Base-by-base conservation (phyloP, 2,797 vertebrate genomes). In the Enteromius thamalakanensis region DNA sequence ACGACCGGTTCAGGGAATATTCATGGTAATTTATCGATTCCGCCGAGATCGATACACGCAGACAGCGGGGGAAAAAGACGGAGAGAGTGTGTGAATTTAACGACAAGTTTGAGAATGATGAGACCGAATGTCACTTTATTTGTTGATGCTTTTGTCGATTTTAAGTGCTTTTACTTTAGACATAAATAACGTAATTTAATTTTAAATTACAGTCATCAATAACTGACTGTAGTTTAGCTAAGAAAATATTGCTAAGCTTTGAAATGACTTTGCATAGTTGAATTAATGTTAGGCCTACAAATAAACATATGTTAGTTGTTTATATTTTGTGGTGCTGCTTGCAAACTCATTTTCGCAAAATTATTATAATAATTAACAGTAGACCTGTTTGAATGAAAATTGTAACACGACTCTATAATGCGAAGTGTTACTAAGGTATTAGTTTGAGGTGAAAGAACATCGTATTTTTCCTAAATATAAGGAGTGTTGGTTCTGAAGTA, bases 1-100 rank as follows among this genome's bases (percentile, higher is more conserved):
- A 62, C 70, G 86, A 55, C 90, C 80, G 90, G 88, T 79, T 86
- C 85, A 84, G 87, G 91, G 89, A 92, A 92, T 96, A 96, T 96
- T 96, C 95, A 95, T 93, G 95, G 93, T 92, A 90, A 94, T 92
- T 89, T 93, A 97, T 97, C 92, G 96, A 97, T 96, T 94, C 90
- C 91, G 90, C 86, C 19, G 82, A 88, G 93, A 95, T 95, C 93
- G 94, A 95, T 96, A 92, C 87, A 87, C 85, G 91, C 64, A 77
- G 89, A 93, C 94, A 93, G 92, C 92, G 95, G 92, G 92, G 91
- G 85, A 89, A 88, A 37, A 76, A 80, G 86, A 88, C 76, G 19
- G 76, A 65, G 74, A 78, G 89, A 89, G 82, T 78, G 90, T 87
- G 90, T 87, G 86, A 90, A 91, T 74, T 92, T 93, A 89, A 82